Percentiles rank a stretch among this genome's conserved stretches.
Conservation (phyloP, 1,140 invertebrate genomes). For the Drosophila bifasciata region DNA sequence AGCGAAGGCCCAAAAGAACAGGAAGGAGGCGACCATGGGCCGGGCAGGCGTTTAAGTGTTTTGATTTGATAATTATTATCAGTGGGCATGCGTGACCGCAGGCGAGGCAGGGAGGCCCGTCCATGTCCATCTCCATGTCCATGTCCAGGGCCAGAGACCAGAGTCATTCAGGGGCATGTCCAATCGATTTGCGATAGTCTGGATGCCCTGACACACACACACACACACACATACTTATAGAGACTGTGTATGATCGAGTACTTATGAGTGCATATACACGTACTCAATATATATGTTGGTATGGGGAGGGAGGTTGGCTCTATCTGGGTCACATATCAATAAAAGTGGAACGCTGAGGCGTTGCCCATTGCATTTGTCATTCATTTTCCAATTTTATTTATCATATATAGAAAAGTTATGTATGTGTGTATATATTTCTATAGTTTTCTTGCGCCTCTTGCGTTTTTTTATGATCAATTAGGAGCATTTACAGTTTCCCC, state of each 20-base stretch:
- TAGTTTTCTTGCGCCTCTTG: conserved; percentile 27
- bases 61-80: conserved; percentile 84
- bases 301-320: too few species aligned
- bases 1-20: not conserved
- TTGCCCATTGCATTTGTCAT: conserved; percentile 70
- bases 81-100: conserved; percentile 77
- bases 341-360: conserved; percentile 61
- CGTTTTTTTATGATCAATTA: conserved; percentile 75
- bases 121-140: too few species aligned
- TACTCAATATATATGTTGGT: conserved; percentile 7
- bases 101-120: conserved; percentile 16
- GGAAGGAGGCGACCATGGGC: conserved; percentile 45
- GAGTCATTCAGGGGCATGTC: conserved; percentile 45
- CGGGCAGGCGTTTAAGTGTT: conserved; percentile 80
- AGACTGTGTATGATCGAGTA: conserved; percentile 6
- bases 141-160: too few species aligned
- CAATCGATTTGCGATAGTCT: conserved; percentile 74
- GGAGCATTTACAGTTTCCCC: conserved; percentile 67
- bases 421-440: conserved; percentile 17
- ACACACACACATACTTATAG: not conserved
- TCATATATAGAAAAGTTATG: conserved; percentile 37
- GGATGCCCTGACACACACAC: not conserved
- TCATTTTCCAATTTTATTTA: conserved; percentile 5
- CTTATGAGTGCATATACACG: not conserved
- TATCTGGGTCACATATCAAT: conserved; percentile 79